Evolutionary conservation across 2,113 vertebrate species (phyloP).

Genomic region (Terrapene triunguis): DNA sequence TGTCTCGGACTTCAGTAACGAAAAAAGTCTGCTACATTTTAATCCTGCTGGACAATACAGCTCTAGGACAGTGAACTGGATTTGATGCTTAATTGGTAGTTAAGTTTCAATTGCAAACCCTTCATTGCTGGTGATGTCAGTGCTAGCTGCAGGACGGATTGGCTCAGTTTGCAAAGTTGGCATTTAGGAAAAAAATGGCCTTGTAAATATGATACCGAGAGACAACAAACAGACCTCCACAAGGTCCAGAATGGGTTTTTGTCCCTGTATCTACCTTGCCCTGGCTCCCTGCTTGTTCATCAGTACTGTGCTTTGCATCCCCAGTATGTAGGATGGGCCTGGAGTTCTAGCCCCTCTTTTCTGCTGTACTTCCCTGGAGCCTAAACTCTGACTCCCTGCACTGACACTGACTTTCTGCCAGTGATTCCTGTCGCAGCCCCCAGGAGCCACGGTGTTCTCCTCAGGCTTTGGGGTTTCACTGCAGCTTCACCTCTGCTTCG

Average conservation of each 20-base stretch:
- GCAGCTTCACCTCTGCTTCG: not conserved
- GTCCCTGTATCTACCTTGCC: not conserved
- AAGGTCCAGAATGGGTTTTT: not conserved
- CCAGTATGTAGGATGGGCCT: not conserved
- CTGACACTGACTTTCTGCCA: not conserved
- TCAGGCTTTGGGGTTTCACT: not conserved
- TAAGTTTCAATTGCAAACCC: not conserved
- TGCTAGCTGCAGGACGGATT: not conserved
- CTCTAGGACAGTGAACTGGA: not conserved
- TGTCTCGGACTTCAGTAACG: not conserved
- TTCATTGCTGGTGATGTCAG: not conserved
- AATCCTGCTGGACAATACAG: not conserved
- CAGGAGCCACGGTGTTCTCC: not conserved
- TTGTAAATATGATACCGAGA: not conserved
- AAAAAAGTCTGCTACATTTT: not conserved
- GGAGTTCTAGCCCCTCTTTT: not conserved
- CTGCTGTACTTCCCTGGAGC: not conserved
- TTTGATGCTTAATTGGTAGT: not conserved
- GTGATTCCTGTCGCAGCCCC: not conserved
- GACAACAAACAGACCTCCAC: not conserved
- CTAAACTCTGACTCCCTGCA: not conserved
- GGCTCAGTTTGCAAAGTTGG: not conserved
- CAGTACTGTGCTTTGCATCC: not conserved
- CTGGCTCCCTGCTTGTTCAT: not conserved
- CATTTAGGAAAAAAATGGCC: not conserved